Evolutionary conservation across 2,797 vertebrate species (phyloP).

Genomic region (Anabacerthia variegaticeps): DNA sequence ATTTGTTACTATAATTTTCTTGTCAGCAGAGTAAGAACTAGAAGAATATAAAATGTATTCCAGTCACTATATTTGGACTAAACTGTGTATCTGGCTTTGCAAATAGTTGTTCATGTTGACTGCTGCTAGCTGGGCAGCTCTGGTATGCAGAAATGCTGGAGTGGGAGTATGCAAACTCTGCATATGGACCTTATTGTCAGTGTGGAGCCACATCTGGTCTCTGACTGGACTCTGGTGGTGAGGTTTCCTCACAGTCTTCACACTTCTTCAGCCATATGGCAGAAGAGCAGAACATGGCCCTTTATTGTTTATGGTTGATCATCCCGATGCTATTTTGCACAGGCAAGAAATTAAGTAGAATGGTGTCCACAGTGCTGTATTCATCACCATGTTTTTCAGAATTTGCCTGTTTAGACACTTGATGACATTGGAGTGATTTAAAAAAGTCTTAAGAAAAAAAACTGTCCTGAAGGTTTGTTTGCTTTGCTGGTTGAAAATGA

Average conservation of each 20-base stretch:
- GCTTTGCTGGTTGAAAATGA: background rate
- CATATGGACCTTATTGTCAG: accelerated
- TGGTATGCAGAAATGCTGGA: background rate
- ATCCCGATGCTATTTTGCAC: background rate
- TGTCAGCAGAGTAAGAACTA: background rate
- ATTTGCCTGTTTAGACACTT: background rate
- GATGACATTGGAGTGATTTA: background rate
- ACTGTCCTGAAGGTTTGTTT: background rate
- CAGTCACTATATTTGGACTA: background rate
- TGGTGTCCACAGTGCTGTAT: background rate
- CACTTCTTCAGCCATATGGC: accelerated
- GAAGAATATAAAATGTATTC: background rate
- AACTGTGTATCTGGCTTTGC: background rate
- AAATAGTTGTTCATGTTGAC: background rate
- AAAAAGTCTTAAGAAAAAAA: background rate
- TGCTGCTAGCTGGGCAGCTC: background rate
- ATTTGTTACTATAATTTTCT: background rate
- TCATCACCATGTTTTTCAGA: background rate
- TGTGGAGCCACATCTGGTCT: background rate
- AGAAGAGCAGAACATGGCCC: background rate
- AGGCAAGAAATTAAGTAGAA: background rate
- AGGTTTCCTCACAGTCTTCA: background rate
- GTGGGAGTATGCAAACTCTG: background rate
- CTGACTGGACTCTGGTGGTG: background rate
- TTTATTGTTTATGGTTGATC: background rate